Evolutionary conservation across 1,140 invertebrate genomes (phyloP).

Genomic region (Streblospio benedicti): DNA sequence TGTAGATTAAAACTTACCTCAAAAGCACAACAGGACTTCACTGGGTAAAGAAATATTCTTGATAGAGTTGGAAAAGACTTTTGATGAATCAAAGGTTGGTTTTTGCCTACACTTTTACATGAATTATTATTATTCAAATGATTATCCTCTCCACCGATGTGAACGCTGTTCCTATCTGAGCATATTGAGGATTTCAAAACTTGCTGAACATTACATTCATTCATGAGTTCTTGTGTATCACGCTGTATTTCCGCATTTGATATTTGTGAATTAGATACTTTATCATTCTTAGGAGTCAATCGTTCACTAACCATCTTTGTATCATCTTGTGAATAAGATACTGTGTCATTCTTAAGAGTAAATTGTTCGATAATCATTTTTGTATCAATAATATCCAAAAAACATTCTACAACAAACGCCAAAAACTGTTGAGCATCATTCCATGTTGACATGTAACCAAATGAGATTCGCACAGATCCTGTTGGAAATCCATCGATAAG

Average conservation of each 20-base stretch:
- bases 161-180: background rate
- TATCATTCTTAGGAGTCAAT: too few species aligned
- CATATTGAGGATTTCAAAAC: background rate
- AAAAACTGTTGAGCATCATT: conserved; percentile 65
- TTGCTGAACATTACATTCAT: background rate
- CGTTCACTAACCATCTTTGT: too few species aligned
- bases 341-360: too few species aligned
- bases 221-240: background rate
- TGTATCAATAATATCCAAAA: conserved; percentile 41
- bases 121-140: background rate
- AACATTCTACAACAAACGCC: conserved; percentile 56
- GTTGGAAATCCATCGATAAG: conserved; percentile 81
- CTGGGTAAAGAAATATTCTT: conserved; percentile 76
- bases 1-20: conserved; percentile 50
- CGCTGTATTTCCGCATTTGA: background rate
- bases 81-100: background rate
- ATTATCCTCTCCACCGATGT: background rate
- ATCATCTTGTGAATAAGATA: too few species aligned
- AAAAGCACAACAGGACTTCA: conserved; percentile 84
- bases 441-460: conserved; percentile 79
- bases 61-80: conserved; percentile 32
- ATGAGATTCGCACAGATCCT: conserved; percentile 82
- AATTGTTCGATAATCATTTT: too few species aligned
- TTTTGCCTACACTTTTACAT: background rate
- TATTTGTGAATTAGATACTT: too few species aligned